These are phyloP conservation scores for Ptiloglossa arizonensis DNA, from an alignment of 1,140 invertebrate genomes.

Conservation along the genomic window DNA sequence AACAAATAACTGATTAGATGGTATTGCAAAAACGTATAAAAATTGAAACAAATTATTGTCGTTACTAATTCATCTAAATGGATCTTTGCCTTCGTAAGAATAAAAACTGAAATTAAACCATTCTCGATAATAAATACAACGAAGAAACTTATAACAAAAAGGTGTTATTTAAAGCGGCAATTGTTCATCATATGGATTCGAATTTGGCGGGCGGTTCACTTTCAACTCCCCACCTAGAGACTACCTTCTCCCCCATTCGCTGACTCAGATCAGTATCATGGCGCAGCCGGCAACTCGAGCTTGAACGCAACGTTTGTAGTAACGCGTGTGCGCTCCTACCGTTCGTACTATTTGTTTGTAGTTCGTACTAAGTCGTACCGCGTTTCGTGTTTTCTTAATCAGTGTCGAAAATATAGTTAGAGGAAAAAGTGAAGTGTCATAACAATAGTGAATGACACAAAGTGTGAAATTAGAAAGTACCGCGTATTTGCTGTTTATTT, in stretches of 20 bases:
- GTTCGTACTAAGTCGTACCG: neutral
- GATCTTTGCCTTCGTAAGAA: too few species aligned
- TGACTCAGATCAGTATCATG: constrained; percentile 24
- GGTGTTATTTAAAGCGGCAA: neutral
- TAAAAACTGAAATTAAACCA: too few species aligned
- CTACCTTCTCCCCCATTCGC: constrained; percentile 15
- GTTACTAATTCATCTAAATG: too few species aligned
- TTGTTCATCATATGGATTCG: neutral
- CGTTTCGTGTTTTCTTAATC: neutral
- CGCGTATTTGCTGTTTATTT: neutral
- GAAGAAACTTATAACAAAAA: neutral
- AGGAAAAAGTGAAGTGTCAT: neutral
- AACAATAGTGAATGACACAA: constrained; percentile 1
- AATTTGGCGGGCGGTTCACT: constrained; percentile 5
- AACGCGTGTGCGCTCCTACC: constrained; percentile 28
- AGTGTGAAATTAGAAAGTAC: neutral
- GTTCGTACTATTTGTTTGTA: neutral
- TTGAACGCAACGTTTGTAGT: constrained; percentile 35
- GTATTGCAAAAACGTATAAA: too few species aligned
- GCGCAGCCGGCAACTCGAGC: constrained; percentile 30
- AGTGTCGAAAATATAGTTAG: neutral
- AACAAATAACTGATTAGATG: too few species aligned
- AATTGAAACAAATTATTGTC: too few species aligned
- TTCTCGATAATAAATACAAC: too few species aligned
- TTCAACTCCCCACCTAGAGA: neutral